Percentiles rank a stretch among this genome's conserved stretches.
These are phyloP conservation scores for Pitta sordida DNA, from an alignment of 2,113 vertebrate genomes.

Conservation along the genomic window DNA sequence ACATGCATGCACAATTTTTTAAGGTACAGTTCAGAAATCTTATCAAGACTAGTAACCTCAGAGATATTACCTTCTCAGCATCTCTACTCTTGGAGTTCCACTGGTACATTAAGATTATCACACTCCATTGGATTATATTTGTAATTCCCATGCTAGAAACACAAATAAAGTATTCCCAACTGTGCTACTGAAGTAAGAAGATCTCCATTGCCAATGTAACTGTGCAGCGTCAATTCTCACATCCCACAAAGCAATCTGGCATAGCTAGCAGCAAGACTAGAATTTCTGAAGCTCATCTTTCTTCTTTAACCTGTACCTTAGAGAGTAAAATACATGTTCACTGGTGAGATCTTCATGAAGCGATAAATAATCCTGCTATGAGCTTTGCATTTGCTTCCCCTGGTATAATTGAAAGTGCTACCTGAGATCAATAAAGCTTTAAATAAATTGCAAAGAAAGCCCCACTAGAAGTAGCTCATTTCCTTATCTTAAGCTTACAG, in stretches of 20 bases:
- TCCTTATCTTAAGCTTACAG: not conserved
- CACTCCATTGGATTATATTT: not conserved
- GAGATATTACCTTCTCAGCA: not conserved
- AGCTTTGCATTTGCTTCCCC: not conserved
- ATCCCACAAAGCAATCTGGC: constrained; percentile 66
- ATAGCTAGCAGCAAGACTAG: constrained; percentile 7
- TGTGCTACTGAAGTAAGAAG: constrained; percentile 16
- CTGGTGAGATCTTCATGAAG: not conserved
- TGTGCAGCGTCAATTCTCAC: constrained; percentile 44
- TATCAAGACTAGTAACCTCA: not conserved
- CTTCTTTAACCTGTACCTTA: not conserved
- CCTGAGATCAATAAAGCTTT: not conserved
- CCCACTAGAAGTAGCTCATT: not conserved
- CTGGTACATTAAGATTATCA: not conserved
- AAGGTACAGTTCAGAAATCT: not conserved
- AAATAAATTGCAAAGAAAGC: not conserved
- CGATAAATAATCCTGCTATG: not conserved
- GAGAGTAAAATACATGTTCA: not conserved
- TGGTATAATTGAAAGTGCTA: not conserved
- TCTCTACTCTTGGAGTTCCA: not conserved
- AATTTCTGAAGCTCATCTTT: constrained; percentile 23
- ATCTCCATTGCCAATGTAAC: constrained; percentile 23
- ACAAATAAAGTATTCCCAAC: not conserved
- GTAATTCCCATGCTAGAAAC: not conserved
- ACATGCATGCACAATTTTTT: not conserved